phyloP scores from a whole-genome alignment of 2,888 invertebrate species.

The Cremastinae sp. region DNA sequence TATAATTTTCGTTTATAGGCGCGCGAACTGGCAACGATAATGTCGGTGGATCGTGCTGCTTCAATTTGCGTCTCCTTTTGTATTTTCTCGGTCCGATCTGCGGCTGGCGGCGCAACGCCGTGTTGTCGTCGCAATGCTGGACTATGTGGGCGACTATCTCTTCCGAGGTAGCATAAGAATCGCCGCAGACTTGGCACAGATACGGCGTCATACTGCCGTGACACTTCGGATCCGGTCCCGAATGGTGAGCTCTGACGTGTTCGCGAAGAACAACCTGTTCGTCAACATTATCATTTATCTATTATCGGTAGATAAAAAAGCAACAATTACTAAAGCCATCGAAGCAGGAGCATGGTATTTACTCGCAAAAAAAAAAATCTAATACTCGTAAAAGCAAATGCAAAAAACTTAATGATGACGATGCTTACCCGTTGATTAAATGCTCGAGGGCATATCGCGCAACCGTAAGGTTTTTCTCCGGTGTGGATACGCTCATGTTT shows the following conservation, averaged over 20 bases:
- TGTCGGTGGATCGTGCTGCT: slow-evolving; percentile 82
- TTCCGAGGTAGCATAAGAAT: slow-evolving; percentile 86
- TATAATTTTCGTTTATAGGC: slow-evolving; percentile 71
- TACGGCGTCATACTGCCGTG: slow-evolving; percentile 85
- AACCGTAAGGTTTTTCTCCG: slow-evolving; percentile 92
- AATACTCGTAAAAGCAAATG: no score
- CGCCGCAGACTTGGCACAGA: slow-evolving; percentile 89
- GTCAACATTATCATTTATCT: background rate
- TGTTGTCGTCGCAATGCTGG: slow-evolving; percentile 92
- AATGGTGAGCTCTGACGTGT: slow-evolving; percentile 92
- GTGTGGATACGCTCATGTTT: slow-evolving; percentile 94
- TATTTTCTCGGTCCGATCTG: slow-evolving; percentile 90
- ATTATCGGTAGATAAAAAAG: background rate
- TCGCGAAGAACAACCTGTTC: slow-evolving; percentile 88
- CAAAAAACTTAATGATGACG: no score
- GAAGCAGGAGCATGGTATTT: no score
- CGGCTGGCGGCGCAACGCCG: slow-evolving; percentile 89
- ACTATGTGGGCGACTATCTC: slow-evolving; percentile 91
- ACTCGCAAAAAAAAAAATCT: no score
- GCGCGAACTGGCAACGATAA: slow-evolving; percentile 53
- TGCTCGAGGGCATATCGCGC: slow-evolving; percentile 92
- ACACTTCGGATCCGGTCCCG: slow-evolving; percentile 87
- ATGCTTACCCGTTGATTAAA: slow-evolving; percentile 87
- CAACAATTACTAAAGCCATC: background rate
- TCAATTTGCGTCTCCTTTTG: slow-evolving; percentile 89